Evolutionary conservation across 2,113 vertebrate species (phyloP).

Genomic region (Engraulis encrasicolus): DNA sequence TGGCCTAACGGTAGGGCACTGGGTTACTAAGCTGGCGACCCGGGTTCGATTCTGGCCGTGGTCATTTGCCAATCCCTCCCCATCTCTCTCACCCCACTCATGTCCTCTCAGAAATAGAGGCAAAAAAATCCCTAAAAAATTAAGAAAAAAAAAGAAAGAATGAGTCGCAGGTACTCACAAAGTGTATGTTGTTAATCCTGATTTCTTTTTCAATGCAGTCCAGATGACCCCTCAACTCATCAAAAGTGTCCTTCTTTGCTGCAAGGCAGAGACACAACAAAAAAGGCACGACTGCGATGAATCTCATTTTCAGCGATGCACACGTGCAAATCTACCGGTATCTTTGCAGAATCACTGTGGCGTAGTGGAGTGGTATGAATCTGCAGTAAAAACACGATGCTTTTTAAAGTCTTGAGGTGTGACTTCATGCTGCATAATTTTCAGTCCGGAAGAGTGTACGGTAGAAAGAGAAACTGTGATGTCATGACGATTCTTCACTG

Average conservation of each 20-base stretch:
- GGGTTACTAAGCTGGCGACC: too few relatives aligned
- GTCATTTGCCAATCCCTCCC: too few relatives aligned
- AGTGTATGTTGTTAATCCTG: not conserved
- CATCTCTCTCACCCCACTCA: too few relatives aligned
- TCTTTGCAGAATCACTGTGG: not conserved
- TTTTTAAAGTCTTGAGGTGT: too few relatives aligned
- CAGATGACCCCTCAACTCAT: accelerated
- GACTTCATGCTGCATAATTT: not conserved
- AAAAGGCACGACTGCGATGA: not conserved
- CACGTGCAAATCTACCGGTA: not conserved
- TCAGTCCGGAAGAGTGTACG: not conserved
- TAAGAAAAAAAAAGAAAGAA: too few relatives aligned
- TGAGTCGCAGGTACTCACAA: conserved; percentile 27
- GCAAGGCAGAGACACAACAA: not conserved
- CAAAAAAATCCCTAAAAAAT: too few relatives aligned
- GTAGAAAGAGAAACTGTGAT: not conserved
- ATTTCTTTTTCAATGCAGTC: accelerated
- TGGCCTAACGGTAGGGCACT: too few relatives aligned
- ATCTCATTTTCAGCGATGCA: not conserved
- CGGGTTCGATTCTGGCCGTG: too few relatives aligned
- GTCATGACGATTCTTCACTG: too few relatives aligned
- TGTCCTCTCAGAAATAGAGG: too few relatives aligned
- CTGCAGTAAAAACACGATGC: too few relatives aligned
- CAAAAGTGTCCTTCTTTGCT: accelerated
- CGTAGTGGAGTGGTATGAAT: too few relatives aligned